Base-by-base conservation (phyloP, 2,888 invertebrate genomes). In the Pheosia gnoma region DNA sequence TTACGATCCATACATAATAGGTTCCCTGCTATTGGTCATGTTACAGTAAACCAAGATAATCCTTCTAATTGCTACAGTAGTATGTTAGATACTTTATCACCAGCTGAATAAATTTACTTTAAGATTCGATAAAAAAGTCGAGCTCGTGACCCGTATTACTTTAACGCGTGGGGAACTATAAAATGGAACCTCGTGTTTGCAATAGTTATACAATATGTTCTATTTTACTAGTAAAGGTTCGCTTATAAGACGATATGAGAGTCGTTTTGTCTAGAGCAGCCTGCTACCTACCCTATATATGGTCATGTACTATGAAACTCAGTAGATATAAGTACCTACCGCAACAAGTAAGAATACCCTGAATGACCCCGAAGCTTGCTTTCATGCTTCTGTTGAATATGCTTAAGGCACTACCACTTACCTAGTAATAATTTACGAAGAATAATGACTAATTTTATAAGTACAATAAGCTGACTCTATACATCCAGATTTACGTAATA, bases 81-180 rank as follows among this genome's bases (percentile, higher is more conserved):
- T 47, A 47, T 7, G 9, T 9, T 43, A 39, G 39, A 43, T 10
- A n/a, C 49, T 49, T 49, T 49, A 49, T 49, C 49, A 49, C 49
- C 49, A n/a, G 49, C 49, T 49, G 49, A n/a, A 49, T n/a, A 49
- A 13, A 49, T 49, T 49, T 49, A 49, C 49, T n/a, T 49, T 4
- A 25, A n/a, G 49, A 49, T 49, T 49, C 7, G 10, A 10, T 47
- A n/a, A 13, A 25, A 51, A 13, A 51, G 25, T 25, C 1, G 13
- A 13, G 25, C 25, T 51, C 51, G 7, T 51, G 51, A 51, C 51
- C 51, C 25, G 51, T n/a, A 47, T 51, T 25, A 25, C 25, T 10
- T 4, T 51, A 25, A 25, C 25, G 8, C 25, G 25, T 13, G 8
- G 25, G 51, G 51, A 25, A 0, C 3, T 13, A 51, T 13, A 25